A percentile compares a stretch with the other conserved stretches of the same genome.
Conservation (phyloP, 2,888 invertebrate species). For the Muschampia plurimacula region DNA sequence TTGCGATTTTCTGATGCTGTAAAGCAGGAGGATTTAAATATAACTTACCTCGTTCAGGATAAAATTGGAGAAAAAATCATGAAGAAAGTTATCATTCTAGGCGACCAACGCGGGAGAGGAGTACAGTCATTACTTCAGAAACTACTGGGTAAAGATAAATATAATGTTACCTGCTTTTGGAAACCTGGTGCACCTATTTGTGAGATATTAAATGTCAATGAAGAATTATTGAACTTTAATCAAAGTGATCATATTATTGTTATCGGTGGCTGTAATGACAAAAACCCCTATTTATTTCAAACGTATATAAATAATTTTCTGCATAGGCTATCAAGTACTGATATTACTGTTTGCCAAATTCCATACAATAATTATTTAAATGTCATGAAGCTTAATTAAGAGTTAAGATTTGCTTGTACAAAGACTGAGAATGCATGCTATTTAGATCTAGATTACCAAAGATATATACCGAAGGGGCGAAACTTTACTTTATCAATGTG, state of each 20-base stretch:
- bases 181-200: not conserved
- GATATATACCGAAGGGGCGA: conserved; percentile 11
- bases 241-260: not conserved
- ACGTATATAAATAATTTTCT: conserved; percentile 4
- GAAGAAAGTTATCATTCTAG: not conserved
- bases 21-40: not conserved
- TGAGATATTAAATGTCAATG: not conserved
- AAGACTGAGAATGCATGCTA: conserved; percentile 1
- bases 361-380: conserved; percentile 17
- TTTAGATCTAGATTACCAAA: conserved; percentile 2
- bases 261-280: not conserved
- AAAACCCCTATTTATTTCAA: not conserved
- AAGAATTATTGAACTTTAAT: not conserved
- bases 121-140: not conserved
- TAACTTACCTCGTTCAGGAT: not conserved
- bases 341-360: conserved; percentile 19
- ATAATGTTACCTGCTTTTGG: not conserved
- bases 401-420: conserved; percentile 18
- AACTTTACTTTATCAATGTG: not conserved
- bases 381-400: conserved; percentile 15
- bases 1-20: not conserved
- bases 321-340: not conserved
- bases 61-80: not conserved
- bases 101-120: not conserved
- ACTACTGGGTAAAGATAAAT: not conserved